Base-by-base conservation (phyloP, 2,797 vertebrate species). In the Darevskia nairensis region DNA sequence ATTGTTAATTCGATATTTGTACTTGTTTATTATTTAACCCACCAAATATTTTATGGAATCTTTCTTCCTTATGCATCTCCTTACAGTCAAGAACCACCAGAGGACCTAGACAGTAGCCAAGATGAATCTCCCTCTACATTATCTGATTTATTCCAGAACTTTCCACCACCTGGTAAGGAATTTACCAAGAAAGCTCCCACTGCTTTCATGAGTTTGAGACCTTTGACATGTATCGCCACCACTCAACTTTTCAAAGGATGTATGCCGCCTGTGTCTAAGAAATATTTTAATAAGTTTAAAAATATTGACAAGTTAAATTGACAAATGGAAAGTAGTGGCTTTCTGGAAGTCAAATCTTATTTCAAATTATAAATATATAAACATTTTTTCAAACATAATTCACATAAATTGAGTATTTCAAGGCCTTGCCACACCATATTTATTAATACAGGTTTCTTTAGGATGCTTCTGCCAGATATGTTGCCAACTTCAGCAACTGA, bases 91-190 rank as follows among this genome's bases (percentile, higher is more conserved):
- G 88, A 66, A 7, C 75, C 89, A 32, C 3, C 68, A 0, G 91
- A 72, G 76, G 87, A 90, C 68, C 89, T 91, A 35, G 71, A 69
- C 44, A 75, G 61, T 1, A 87, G 88, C 23, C 86, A 89, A 81
- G 90, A 32, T 3, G 91, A 86, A 78, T 86, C 82, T 82, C 81
- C 95, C 2, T 95, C 96, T 23, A 94, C 93, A 10, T 95, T 96
- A 0, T 91, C 95, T 50, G 79, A 84, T 82, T 86, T 87, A 6
- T 55, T 91, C 0, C 96, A 96, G 46, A 95, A 86, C 66, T 96
- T 94, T 87, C 84, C 93, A 84, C 98, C 96, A 78, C 98, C 98
- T 96, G 98, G 98, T 99, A 85, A 97, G 96, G 86, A 32, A 59
- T 0, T 1, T 1, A 6, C 80, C 25, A 88, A 69, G 91, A 92